Percentiles rank a stretch among this genome's conserved stretches.
phyloP scores from a whole-genome alignment of 2,113 vertebrate genomes.

The Bos indicus region DNA sequence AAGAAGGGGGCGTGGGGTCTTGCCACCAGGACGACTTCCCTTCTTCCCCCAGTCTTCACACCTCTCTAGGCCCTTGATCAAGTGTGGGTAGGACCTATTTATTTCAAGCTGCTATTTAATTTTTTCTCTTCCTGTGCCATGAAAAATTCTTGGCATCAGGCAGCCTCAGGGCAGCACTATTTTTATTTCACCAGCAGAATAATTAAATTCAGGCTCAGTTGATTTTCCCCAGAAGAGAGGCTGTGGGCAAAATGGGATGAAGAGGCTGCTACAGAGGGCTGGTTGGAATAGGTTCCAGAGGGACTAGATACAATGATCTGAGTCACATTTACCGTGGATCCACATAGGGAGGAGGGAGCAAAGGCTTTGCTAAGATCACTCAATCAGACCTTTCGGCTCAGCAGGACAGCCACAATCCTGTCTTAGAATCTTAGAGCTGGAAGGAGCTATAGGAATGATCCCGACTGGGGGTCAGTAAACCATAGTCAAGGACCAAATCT shows the following conservation, averaged over 20 bases:
- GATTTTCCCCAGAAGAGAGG: background rate
- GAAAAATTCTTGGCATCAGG: slow-evolving; percentile 20
- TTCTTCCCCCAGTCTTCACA: background rate
- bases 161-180: slow-evolving; percentile 23
- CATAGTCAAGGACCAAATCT: background rate
- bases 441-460: background rate
- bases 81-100: background rate
- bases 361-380: background rate
- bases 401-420: too few species aligned
- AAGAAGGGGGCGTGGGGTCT: background rate
- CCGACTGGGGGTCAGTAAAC: background rate
- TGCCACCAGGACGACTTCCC: background rate
- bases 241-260: background rate
- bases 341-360: background rate
- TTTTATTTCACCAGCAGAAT: slow-evolving; percentile 45
- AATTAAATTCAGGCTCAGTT: slow-evolving; percentile 42
- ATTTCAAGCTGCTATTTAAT: slow-evolving; percentile 41
- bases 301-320: background rate
- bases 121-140: slow-evolving; percentile 22
- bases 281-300: background rate
- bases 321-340: background rate
- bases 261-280: background rate
- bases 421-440: background rate
- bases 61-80: background rate
- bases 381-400: background rate